Base-by-base conservation (phyloP, 2,888 invertebrate species). In the Fragum whitleyi region DNA sequence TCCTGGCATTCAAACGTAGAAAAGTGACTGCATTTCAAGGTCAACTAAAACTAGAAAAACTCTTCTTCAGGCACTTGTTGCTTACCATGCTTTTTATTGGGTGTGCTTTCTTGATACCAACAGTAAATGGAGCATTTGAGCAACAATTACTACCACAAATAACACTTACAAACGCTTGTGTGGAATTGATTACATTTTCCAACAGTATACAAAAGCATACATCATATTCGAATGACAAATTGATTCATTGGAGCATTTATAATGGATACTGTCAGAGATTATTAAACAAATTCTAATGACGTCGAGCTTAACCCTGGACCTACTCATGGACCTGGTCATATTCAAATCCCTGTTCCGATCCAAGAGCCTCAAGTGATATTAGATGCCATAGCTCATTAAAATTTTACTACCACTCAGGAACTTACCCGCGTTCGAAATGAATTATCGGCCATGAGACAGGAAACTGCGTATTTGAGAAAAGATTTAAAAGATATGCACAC, bases 211-310 rank as follows among this genome's bases (percentile, higher is more conserved):
- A 47, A 14, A 47, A 47, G 7, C 5, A 5, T 47, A 47, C 16
- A 47, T 47, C 16, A 14, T 47, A 47, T 47, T 47, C 47, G 14
- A 47, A 5, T 47, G 16, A 5, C 5, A 47, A 47, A 9, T 47
- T 47, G 14, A 9, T 14, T 14, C 16, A 47, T 47, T 47, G 47
- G 2, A 47, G 47, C 16, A 47, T 47, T 9, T 14, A 47, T 47
- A 47, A 47, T 47, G 47, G 47, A n/a, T 47, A 47, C 16, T 47
- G 47, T 47, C 47, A 47, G 47, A 47, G 47, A 47, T 47, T 47
- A 47, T 14, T 47, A 47, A 5, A 47, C n/a, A 47, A 47, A 9
- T 47, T 14, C 14, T 14, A 47, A 47, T 47, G 47, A n/a, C 16
- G 47, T 47, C 16, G 47, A 47, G 47, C 47, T 47, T 9, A 47